These are phyloP conservation scores for Parambassis ranga DNA, from an alignment of 2,797 vertebrate species.

Conservation along the genomic window DNA sequence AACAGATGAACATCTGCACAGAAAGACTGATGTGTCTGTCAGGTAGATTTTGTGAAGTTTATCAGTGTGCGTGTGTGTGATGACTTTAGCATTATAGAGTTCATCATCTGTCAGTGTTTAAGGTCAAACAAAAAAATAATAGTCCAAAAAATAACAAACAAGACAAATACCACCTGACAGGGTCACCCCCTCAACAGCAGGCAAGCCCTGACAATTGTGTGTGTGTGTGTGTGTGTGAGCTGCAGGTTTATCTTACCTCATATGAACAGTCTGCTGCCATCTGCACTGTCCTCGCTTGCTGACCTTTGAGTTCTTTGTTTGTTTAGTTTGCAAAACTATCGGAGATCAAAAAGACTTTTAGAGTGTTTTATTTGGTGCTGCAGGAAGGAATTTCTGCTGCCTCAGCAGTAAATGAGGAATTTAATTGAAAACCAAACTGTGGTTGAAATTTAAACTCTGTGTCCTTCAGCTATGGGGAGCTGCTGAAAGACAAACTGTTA, in stretches of 20 bases:
- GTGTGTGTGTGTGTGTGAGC: conserved; percentile 15
- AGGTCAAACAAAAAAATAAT: conserved; percentile 49
- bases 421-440: conserved; percentile 34
- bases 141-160: conserved; percentile 15
- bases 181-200: conserved; percentile 56
- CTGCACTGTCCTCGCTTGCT: conserved; percentile 39
- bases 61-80: neutral
- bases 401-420: conserved; percentile 13
- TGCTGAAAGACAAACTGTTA: conserved; percentile 23
- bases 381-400: conserved; percentile 33
- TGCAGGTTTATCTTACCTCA: conserved; percentile 24
- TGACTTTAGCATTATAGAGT: conserved; percentile 22
- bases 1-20: neutral
- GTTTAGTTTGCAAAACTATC: conserved; percentile 13
- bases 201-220: conserved; percentile 43
- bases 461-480: conserved; percentile 19
- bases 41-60: neutral
- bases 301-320: conserved; percentile 61
- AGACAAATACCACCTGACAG: conserved; percentile 64
- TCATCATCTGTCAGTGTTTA: conserved; percentile 52
- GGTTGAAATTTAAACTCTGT: neutral
- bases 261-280: conserved; percentile 37
- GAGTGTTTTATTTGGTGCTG: conserved; percentile 5
- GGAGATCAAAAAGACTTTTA: conserved; percentile 3
- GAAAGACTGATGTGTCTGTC: neutral